These are phyloP conservation scores for Diabrotica balteata DNA, from an alignment of 2,888 invertebrate genomes.

Conservation along the genomic window DNA sequence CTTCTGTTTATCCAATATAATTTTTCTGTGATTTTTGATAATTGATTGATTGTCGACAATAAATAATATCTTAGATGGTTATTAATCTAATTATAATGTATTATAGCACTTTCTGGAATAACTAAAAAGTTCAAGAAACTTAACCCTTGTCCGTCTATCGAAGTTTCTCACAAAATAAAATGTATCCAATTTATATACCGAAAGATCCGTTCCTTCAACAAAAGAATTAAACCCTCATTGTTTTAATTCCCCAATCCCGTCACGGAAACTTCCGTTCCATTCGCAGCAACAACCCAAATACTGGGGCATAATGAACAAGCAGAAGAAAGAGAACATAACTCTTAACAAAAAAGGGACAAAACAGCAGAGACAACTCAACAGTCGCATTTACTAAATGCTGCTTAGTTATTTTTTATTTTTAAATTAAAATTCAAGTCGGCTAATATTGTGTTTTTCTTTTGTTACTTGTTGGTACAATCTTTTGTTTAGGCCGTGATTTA, in stretches of 20 bases:
- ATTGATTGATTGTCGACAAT: too few species aligned
- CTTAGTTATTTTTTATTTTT: constrained; percentile 44
- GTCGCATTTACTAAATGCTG: constrained; percentile 41
- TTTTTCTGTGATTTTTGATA: too few species aligned
- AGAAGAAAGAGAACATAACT: constrained; percentile 31
- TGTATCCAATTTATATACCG: not conserved
- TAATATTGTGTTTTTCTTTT: constrained; percentile 55
- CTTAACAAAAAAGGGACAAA: constrained; percentile 21
- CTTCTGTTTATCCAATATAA: too few species aligned
- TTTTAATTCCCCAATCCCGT: constrained; percentile 12
- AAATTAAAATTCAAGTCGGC: constrained; percentile 57
- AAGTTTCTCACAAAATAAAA: too few species aligned
- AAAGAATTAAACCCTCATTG: constrained; percentile 2
- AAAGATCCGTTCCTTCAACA: constrained; percentile 3
- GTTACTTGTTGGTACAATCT: constrained; percentile 44
- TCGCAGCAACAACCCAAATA: constrained; percentile 1
- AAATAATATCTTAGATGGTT: too few species aligned
- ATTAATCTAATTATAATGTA: too few species aligned
- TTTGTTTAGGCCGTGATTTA: constrained; percentile 55
- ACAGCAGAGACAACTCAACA: constrained; percentile 29
- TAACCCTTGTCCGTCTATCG: too few species aligned
- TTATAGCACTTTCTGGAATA: too few species aligned
- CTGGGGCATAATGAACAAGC: constrained; percentile 38
- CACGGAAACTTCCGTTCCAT: constrained; percentile 3
- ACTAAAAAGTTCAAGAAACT: too few species aligned